Percentiles rank a stretch among this genome's conserved stretches.
These are phyloP conservation scores for Felis catus DNA, from an alignment of 2,113 vertebrate species.

Conservation along the genomic window F.catus_Fca126_mat1.0 CM031416.1:139719501-139720000, in stretches of 20 bases:
- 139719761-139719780: not conserved
- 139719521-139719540: not conserved
- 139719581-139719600: not conserved
- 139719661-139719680: not conserved
- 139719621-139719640: not conserved
- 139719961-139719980: not conserved
- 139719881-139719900: not conserved
- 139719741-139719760: not conserved
- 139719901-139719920: not conserved
- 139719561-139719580: not conserved
- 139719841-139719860: not conserved
- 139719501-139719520: not conserved
- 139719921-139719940: not conserved
- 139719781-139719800: not conserved
- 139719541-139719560: not conserved
- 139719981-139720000: not conserved
- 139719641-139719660: not conserved
- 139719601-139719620: not conserved
- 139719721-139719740: not conserved
- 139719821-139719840: not conserved
- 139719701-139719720: accelerated
- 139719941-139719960: not conserved
- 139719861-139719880: not conserved
- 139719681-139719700: not conserved
- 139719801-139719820: not conserved